Conservation (phyloP, 1,140 invertebrate genomes). For the Zaprionus lachaisei region DNA sequence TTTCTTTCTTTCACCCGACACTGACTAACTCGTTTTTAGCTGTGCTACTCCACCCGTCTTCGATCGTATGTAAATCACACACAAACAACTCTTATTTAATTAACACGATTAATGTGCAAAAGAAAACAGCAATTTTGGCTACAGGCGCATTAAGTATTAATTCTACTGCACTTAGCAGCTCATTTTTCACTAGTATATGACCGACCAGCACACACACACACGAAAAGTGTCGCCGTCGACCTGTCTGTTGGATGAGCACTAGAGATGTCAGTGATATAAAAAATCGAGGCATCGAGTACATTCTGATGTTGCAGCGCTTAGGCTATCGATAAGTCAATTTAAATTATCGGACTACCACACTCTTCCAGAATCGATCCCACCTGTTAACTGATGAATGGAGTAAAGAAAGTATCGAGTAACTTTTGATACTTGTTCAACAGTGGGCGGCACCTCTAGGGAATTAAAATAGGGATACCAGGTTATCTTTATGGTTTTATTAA, state of each 20-base stretch:
- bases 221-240: constrained; percentile 41
- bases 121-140: constrained; percentile 27
- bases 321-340: constrained; percentile 5
- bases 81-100: constrained; percentile 56
- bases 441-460: neutral
- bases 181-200: constrained; percentile 49
- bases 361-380: neutral
- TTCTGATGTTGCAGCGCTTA: neutral
- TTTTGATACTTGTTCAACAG: neutral
- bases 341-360: neutral
- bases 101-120: constrained; percentile 32
- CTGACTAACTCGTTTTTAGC: constrained; percentile 68
- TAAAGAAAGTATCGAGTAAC: neutral
- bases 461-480: neutral
- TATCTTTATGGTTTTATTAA: constrained; percentile 52
- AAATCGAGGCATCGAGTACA: constrained; percentile 4
- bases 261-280: constrained; percentile 34
- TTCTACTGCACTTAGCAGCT: constrained; percentile 46
- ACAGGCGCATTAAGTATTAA: constrained; percentile 40
- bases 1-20: constrained; percentile 59
- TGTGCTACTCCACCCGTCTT: constrained; percentile 33
- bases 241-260: constrained; percentile 34
- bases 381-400: neutral
- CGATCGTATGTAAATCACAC: constrained; percentile 39
- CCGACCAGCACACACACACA: constrained; percentile 35